Evolutionary conservation across 2,888 invertebrate species (phyloP), one percentile per base, ranked within the genome.

Genomic region (Junonia oenone): DNA sequence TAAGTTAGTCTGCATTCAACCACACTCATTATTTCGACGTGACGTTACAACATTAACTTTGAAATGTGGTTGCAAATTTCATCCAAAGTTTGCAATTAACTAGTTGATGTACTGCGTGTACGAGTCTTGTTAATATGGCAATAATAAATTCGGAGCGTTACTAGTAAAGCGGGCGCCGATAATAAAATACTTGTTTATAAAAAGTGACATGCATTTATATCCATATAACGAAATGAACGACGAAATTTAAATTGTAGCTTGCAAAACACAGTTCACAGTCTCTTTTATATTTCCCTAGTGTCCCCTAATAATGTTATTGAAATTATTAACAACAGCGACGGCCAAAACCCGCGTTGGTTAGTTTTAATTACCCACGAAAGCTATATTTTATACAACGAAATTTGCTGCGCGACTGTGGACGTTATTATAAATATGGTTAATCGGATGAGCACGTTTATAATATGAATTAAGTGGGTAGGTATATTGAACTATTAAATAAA

Each of bases 11-110:
- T 61, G 61, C 48, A 52, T 75, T 72, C 65, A 66, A 73, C 72
- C 73, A 69, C 71, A 72, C 73, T 78, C 78, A 81, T 83, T 83
- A 83, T 81, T 81, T 77, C 72, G 72, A 67, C 72, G 76, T 79
- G 79, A 79, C 78, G 75, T 76, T 76, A 81, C 80, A 78, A 76
- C 77, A 83, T 83, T 80, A 82, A 83, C 76, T 83, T 82, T 75
- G 79, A 83, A 86, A 83, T 83, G 81, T 76, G 82, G 81, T 80
- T 75, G 75, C 73, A 78, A 86, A 78, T 83, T 80, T 81, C 81
- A 85, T 82, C 73, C 79, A 78, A 81, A 79, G 75, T 76, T 81
- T 79, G 81, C 85, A 86, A 84, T 86, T 84, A 86, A 86, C 81
- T 79, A 81, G 80, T 78, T 83, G 83, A 83, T 81, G 78, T 78